Evolutionary conservation across 2,113 vertebrate species (phyloP), one percentile per base, ranked within the genome.

Genomic region (Hucho hucho): DNA sequence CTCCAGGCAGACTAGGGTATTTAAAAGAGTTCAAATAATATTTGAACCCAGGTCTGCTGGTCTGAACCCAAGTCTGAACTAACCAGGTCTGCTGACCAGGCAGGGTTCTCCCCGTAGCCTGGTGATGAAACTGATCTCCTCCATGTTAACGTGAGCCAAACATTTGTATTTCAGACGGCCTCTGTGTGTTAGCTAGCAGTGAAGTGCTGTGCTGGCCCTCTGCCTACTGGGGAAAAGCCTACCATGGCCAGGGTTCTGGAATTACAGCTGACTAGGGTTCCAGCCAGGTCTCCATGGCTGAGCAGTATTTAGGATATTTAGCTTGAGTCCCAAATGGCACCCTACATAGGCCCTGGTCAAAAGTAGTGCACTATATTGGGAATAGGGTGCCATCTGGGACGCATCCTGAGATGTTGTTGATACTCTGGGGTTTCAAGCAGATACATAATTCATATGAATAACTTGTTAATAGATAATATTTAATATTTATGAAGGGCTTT

Each of bases 401-500:
- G 2, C 12, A 49, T 4, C 14, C 49, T 53, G 14, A 53, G 49
- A 53, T 53, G 49, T 84, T 90, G 87, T 80, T 87, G 86, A 87
- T 87, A 61, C 74, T 84, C 83, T 78, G 18, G 76, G 85, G 86
- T 90, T 83, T 81, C 81, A 88, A 86, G 87, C 70, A 63, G 78
- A 88, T 87, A 81, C 81, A 89, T 86, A 84, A 86, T 89, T 90
- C 86, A 84, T 85, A 87, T 83, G 80, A 87, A 88, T 88, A 88
- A 83, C 59, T 79, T 85, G 79, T 82, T 89, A 81, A 86, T 87
- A 86, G 85, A 85, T 87, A 75, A 75, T 79, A 83, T 88, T 88
- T 87, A 88, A 88, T 89, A 90, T 90, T 90, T 79, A 89, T 89
- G 80, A 87, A 80, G 81, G 75, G 75, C 80, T 88, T 90, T 90